phyloP scores from a whole-genome alignment of 2,797 vertebrate genomes.

The Percopsis omiscomaycus region DNA sequence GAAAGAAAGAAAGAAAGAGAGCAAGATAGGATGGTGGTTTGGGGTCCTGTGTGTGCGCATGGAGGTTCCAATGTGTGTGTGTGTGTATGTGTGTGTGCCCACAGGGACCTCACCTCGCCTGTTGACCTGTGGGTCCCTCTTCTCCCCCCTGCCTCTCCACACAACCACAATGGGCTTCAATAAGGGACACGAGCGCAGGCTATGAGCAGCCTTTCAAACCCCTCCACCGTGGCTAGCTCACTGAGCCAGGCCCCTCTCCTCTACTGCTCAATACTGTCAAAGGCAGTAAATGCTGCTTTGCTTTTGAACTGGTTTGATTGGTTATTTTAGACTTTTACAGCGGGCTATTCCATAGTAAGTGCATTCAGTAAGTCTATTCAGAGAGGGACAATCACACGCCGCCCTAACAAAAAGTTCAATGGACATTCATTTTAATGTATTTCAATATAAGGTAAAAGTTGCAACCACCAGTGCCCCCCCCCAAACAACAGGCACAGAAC shows the following conservation, averaged over 20 bases:
- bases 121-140: conserved; percentile 15
- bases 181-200: no score
- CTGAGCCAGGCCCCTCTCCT: conserved; percentile 23
- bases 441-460: no score
- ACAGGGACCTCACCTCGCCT: not conserved
- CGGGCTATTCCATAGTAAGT: no score
- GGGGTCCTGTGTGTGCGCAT: not conserved
- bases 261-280: conserved; percentile 53
- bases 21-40: not conserved
- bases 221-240: conserved; percentile 12
- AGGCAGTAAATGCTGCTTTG: conserved; percentile 48
- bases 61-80: not conserved
- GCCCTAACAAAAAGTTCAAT: no score
- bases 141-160: conserved; percentile 22
- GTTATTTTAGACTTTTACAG: no score
- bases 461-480: no score
- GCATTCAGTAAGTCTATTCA: no score
- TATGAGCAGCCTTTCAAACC: conserved; percentile 32
- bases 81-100: not conserved
- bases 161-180: conserved; percentile 26
- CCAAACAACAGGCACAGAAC: no score
- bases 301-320: no score
- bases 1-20: conserved; percentile 1
- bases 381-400: no score
- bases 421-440: no score